Conservation (phyloP, 2,888 invertebrate species). For the Adela reaumurella region DNA sequence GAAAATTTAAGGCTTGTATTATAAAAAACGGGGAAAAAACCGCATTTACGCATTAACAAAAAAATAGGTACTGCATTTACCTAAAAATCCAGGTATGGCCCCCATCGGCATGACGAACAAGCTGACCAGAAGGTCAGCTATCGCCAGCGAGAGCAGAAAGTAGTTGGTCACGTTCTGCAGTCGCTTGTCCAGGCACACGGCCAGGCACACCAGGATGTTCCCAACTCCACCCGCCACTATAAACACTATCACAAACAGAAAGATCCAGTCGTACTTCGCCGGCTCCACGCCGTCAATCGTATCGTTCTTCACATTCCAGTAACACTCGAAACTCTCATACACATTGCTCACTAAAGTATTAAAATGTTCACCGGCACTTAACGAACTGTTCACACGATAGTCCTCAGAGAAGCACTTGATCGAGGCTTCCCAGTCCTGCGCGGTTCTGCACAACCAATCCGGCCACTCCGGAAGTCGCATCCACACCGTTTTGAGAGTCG, state of each 20-base stretch:
- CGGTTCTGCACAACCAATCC: constrained; percentile 25
- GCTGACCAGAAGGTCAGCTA: constrained; percentile 91
- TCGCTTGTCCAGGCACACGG: constrained; percentile 84
- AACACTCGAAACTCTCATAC: constrained; percentile 34
- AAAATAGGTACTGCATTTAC: constrained; percentile 54
- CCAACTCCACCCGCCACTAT: constrained; percentile 87
- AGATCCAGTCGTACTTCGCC: constrained; percentile 71
- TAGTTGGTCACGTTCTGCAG: constrained; percentile 95
- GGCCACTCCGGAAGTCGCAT: constrained; percentile 25
- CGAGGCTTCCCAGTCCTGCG: constrained; percentile 18
- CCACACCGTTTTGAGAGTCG: constrained; percentile 40
- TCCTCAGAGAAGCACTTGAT: constrained; percentile 33
- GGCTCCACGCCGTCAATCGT: constrained; percentile 17
- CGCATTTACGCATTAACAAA: too few relatives aligned
- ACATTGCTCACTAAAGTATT: constrained; percentile 14
- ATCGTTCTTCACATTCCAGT: constrained; percentile 27
- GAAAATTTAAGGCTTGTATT: neutral
- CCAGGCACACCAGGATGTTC: constrained; percentile 90
- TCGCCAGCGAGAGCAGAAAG: constrained; percentile 87
- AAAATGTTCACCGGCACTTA: constrained; percentile 9
- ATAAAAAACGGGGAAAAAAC: too few relatives aligned
- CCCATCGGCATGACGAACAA: constrained; percentile 95
- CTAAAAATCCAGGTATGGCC: constrained; percentile 88
- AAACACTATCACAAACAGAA: constrained; percentile 78
- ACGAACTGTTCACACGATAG: constrained; percentile 21